Percentiles rank a stretch among this genome's conserved stretches.
Evolutionary conservation across 2,113 vertebrate genomes (phyloP).

Genomic region (Tinamus guttatus): DNA sequence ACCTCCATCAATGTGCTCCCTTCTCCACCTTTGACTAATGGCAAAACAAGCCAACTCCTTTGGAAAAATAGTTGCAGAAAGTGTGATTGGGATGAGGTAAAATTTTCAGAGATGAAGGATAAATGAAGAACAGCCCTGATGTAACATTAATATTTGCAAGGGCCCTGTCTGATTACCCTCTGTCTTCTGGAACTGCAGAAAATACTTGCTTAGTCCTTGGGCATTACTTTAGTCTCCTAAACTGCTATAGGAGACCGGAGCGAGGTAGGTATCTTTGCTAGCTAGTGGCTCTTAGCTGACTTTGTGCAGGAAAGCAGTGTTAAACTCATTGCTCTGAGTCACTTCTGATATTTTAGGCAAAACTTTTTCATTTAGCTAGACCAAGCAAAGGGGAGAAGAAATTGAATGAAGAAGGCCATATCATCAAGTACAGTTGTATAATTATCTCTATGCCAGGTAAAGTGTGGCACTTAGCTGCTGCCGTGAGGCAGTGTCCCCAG

Average conservation of each 20-base stretch:
- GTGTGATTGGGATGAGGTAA: neutral
- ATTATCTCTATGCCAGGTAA: neutral
- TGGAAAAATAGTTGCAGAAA: neutral
- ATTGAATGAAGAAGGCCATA: neutral
- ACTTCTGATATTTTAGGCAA: neutral
- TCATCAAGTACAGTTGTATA: neutral
- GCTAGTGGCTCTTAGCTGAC: neutral
- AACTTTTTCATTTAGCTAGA: neutral
- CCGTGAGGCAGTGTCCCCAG: neutral
- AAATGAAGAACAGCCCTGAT: neutral
- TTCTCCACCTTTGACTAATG: neutral
- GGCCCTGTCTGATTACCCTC: neutral
- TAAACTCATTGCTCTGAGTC: neutral
- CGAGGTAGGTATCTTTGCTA: accelerated
- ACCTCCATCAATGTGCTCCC: neutral
- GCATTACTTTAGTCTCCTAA: neutral
- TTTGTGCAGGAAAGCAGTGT: neutral
- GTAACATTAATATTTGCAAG: neutral
- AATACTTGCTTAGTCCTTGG: neutral
- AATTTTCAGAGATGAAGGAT: neutral
- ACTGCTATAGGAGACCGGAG: neutral
- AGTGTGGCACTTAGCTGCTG: neutral
- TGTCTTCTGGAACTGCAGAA: neutral
- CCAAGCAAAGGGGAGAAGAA: neutral
- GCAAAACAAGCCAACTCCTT: neutral